These are phyloP conservation scores for Melanargia galathea DNA, from an alignment of 2,888 invertebrate genomes.

Conservation along the genomic window DNA sequence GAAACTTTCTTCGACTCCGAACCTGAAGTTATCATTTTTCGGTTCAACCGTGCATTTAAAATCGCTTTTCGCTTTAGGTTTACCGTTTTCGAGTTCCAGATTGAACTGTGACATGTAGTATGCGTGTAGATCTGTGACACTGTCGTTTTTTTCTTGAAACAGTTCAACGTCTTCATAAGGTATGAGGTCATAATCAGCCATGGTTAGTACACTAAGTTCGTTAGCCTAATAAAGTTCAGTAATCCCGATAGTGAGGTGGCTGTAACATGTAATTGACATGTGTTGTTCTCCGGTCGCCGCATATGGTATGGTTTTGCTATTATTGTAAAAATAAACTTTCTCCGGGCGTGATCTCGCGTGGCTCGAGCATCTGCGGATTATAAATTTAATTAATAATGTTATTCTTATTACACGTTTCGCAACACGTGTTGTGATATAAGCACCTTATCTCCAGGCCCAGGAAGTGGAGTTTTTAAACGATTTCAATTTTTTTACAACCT, in stretches of 20 bases:
- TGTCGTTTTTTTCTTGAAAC: constrained; percentile 65
- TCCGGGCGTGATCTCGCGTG: constrained; percentile 71
- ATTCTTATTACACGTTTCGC: constrained; percentile 48
- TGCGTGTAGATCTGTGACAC: constrained; percentile 72
- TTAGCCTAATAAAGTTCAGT: constrained; percentile 73
- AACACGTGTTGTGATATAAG: constrained; percentile 64
- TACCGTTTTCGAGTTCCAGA: constrained; percentile 74
- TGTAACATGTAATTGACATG: constrained; percentile 67
- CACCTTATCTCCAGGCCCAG: constrained; percentile 46
- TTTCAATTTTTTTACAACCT: neutral
- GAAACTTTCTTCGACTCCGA: constrained; percentile 71
- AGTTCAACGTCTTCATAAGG: constrained; percentile 68
- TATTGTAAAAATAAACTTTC: constrained; percentile 83
- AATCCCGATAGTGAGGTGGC: constrained; percentile 64
- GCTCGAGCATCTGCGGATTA: constrained; percentile 77
- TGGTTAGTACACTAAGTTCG: constrained; percentile 63
- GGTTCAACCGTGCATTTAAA: constrained; percentile 43
- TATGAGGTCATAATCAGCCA: constrained; percentile 74
- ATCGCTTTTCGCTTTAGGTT: constrained; percentile 53
- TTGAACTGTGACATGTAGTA: constrained; percentile 80
- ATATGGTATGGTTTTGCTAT: constrained; percentile 73
- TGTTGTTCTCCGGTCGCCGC: constrained; percentile 67
- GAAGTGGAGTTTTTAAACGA: constrained; percentile 28
- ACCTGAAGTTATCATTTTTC: constrained; percentile 66
- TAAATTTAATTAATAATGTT: constrained; percentile 72